phyloP scores from a whole-genome alignment of 2,888 invertebrate species.

The Pecten maximus region DNA sequence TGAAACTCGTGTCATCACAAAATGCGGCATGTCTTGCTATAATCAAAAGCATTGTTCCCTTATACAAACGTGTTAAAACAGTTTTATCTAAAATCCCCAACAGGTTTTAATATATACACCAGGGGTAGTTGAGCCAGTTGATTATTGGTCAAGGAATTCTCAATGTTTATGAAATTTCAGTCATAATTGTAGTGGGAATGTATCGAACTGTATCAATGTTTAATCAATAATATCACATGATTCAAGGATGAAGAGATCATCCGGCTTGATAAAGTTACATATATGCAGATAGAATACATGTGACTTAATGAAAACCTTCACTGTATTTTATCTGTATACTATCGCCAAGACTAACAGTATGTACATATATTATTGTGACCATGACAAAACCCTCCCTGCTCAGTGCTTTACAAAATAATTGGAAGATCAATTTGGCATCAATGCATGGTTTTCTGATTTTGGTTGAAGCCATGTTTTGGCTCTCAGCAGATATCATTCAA shows the following conservation, averaged over 20 bases:
- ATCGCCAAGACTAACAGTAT: slow-evolving; percentile 26
- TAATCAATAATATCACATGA: slow-evolving; percentile 29
- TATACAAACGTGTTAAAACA: slow-evolving; percentile 38
- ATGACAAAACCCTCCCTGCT: slow-evolving; percentile 32
- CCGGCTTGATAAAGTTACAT: slow-evolving; percentile 23
- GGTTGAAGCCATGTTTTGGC: slow-evolving; percentile 47
- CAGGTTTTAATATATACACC: slow-evolving; percentile 35
- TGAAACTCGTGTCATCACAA: slow-evolving; percentile 27
- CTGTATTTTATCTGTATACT: slow-evolving; percentile 13
- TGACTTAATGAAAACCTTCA: slow-evolving; percentile 4
- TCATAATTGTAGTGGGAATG: slow-evolving; percentile 35
- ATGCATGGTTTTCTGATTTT: slow-evolving; percentile 45
- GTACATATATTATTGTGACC: slow-evolving; percentile 35
- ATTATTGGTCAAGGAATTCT: slow-evolving; percentile 33
- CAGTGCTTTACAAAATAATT: slow-evolving; percentile 36
- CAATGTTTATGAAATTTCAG: slow-evolving; percentile 29
- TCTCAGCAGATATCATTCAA: slow-evolving; percentile 51
- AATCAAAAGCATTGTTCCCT: slow-evolving; percentile 41
- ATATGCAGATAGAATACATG: slow-evolving; percentile 5
- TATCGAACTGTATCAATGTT: slow-evolving; percentile 27
- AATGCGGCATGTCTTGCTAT: slow-evolving; percentile 33
- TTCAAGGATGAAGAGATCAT: slow-evolving; percentile 9
- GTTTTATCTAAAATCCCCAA: slow-evolving; percentile 37
- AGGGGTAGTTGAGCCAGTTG: slow-evolving; percentile 25
- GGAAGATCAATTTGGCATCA: slow-evolving; percentile 58